Evolutionary conservation across 2,113 vertebrate species (phyloP), one percentile per base, ranked within the genome.

Genomic region (Nothoprocta perdicaria): DNA sequence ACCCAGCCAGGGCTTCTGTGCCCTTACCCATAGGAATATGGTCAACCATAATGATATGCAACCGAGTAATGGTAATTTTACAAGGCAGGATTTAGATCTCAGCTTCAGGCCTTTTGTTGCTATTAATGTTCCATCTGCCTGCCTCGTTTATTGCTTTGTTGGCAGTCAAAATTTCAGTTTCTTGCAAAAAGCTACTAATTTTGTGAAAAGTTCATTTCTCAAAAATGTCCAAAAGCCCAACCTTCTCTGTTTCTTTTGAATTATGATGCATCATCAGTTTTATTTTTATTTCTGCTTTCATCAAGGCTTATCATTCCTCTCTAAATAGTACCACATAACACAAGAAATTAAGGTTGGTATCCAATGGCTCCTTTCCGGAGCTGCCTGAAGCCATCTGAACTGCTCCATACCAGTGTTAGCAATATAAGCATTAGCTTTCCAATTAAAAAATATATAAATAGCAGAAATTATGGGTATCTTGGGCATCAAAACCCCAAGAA

Each of bases 211-310:
- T 19, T 68, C 1, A 35, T 81, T 82, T 80, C 26, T 87, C 43
- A 13, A 6, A 91, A 83, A 53, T 48, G 46, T 27, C 57, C 18
- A 40, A 75, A 80, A 80, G 4, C 29, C 27, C 1, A 11, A 50
- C 82, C 88, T 85, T 77, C 33, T 73, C 3, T 55, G 61, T 79
- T 66, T 66, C 22, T 41, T 52, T 2, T 80, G 65, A 78, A 78
- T 83, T 88, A 29, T 72, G 79, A 89, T 89, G 77, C 16, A 88
- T 91, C 87, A 89, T 92, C 1, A 0, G 7, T 80, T 94, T 96
- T 96, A 92, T 92, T 96, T 96, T 95, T 95, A 78, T 66, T 92
- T 88, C 40, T 86, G 68, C 69, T 93, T 86, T 89, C 72, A 87
- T 92, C 66, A 92, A 91, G 84, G n/a, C 29, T 91, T 90, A 86